Percentiles rank a stretch among this genome's conserved stretches.
Conservation (phyloP, 2,113 vertebrate species). For the Hemiscyllium ocellatum region DNA sequence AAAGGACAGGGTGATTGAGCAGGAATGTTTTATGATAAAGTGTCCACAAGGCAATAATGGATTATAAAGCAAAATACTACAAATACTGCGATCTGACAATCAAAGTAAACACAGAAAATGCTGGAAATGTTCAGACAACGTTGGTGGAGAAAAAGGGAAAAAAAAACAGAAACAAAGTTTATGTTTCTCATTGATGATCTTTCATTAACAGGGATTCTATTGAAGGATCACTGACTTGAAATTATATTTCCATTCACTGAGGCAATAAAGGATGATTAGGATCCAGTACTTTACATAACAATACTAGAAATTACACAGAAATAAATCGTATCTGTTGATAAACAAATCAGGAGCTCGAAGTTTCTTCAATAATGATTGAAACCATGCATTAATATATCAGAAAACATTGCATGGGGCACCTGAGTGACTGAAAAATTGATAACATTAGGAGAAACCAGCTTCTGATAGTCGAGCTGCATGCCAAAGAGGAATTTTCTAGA, state of each 20-base stretch:
- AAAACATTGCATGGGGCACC: neutral
- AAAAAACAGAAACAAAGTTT: no score
- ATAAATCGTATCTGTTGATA: neutral
- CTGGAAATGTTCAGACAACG: no score
- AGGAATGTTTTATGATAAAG: neutral
- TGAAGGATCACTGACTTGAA: no score
- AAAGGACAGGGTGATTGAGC: neutral
- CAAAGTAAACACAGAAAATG: no score
- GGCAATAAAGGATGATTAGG: neutral
- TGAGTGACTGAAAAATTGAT: neutral
- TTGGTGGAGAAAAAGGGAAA: no score
- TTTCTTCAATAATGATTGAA: neutral
- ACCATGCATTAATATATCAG: neutral
- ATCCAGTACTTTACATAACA: neutral
- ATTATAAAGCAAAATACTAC: no score
- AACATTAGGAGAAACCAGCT: neutral
- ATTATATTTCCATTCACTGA: no score
- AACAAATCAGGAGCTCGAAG: neutral
- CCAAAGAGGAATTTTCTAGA: neutral
- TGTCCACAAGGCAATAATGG: neutral
- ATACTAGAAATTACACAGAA: neutral
- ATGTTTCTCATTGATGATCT: no score
- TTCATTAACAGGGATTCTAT: no score
- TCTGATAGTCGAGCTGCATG: neutral
- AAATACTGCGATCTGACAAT: no score